Evolutionary conservation across 1,140 invertebrate species (phyloP), one percentile per base, ranked within the genome.

Genomic region (Pogonognathellus flavescens): DNA sequence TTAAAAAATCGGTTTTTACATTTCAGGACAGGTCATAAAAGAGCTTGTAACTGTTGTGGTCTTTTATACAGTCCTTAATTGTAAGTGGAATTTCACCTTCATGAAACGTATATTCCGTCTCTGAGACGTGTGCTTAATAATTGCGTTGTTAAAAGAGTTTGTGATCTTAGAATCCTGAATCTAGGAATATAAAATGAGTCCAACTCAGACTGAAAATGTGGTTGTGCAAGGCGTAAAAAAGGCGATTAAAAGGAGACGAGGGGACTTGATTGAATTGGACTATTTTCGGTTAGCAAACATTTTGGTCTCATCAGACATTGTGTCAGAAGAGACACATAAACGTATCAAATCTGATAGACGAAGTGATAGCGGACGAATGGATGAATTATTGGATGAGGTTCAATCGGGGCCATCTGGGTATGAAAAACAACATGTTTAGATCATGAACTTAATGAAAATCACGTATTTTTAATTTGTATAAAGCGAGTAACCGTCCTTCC

Each of bases 251-350:
- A 70, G 66, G 25, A 70, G 22, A 41, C 66, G 66, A 4, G 66
- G 66, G 14, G 66, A 70, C 41, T 25, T 70, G 14, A 41, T 70
- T 16, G 66, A 70, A 25, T 70, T 70, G 13, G 66, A 70, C 7
- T 70, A 70, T 25, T 70, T 31, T 11, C 1, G 5, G 10, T 1
- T 70, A 41, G 66, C 66, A 41, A 70, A 70, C 25, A 70, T 31
- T 11, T 13, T 70, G 25, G 13, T 70, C 5, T 25, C 66, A 9
- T n/a, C 18, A 14, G 66, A 41, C 0, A 22, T 41, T 41, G 16
- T 70, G 0, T 25, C 22, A 0, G 22, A 70, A 70, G 66, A 70
- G 41, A 70, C 7, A 41, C 66, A 70, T 7, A 70, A 14, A 70
- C 7, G 20, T 31, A 70, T 70, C 41, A 70, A 70, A 70, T 31